These are phyloP conservation scores for Synanceia verrucosa DNA, from an alignment of 2,797 vertebrate species.

Conservation along the genomic window DNA sequence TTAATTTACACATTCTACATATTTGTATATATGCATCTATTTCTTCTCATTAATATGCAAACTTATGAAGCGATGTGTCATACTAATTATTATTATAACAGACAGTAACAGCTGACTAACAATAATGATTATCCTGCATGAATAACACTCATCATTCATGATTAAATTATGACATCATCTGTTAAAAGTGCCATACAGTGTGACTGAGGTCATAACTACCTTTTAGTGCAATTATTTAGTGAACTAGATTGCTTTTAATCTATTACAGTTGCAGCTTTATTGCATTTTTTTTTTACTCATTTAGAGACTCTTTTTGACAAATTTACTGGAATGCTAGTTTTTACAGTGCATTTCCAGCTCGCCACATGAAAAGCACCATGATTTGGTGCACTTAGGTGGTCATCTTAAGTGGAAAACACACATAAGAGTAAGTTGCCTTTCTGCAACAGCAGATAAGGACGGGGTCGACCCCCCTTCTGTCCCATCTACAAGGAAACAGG, in stretches of 20 bases:
- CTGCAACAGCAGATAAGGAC: constrained; percentile 73
- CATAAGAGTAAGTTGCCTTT: constrained; percentile 33
- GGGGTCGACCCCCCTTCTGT: constrained; percentile 47
- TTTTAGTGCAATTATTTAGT: neutral
- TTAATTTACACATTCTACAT: too few species aligned
- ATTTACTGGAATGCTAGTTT: neutral
- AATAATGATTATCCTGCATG: neutral
- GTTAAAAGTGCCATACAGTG: neutral
- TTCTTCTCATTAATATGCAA: too few species aligned
- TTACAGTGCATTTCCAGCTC: neutral
- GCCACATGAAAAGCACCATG: neutral
- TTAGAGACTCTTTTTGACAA: neutral
- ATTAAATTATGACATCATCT: neutral
- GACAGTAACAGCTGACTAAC: neutral
- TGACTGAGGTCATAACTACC: neutral
- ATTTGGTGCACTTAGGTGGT: constrained; percentile 12
- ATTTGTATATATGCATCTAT: too few species aligned
- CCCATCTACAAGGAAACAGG: constrained; percentile 40
- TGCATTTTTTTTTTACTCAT: neutral
- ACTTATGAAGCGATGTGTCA: too few species aligned
- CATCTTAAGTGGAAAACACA: constrained; percentile 12
- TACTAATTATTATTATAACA: too few species aligned
- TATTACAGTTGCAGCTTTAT: neutral
- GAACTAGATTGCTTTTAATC: neutral
- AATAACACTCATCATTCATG: neutral